Evolutionary conservation across 2,888 invertebrate genomes (phyloP), one percentile per base, ranked within the genome.

Genomic region (Rhingia campestris): DNA sequence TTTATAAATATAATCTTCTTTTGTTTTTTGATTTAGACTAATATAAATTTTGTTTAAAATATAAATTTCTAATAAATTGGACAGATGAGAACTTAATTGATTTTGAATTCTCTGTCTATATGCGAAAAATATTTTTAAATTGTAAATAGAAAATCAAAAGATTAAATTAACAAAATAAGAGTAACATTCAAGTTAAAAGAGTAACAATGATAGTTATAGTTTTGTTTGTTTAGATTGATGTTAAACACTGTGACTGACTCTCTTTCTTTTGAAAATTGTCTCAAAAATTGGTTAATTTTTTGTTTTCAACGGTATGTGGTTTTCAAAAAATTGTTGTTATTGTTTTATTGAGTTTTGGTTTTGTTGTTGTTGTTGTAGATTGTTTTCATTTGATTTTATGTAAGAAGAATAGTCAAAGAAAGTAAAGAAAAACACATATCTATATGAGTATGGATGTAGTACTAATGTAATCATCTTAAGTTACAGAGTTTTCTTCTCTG

Each of bases 361-460:
- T 49, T 6, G 30, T 30, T 22, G 49, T 49, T 49, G 10, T 49
- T 49, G 49, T 51, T 79, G 76, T 64, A 6, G 47, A 58, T 58
- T 69, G 58, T 72, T 32, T 67, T 37, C 81, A 70, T 84, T 54
- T 80, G 76, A 63, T 81, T 89, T 88, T 88, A 88, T 88, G 49
- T 51, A 77, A 77, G 79, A 82, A 73, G 82, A 82, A 79, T 89
- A 88, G 89, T 87, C 89, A 87, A 77, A 82, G 76, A 53, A 77
- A 77, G 70, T 75, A 43, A 63, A 63, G 53, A 86, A 87, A 88
- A 89, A 88, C 88, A 88, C 87, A 88, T 89, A 89, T 88, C 87
- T 88, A 89, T 88, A 88, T 82, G 77, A 77, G 73, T 86, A 77
- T 81, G 81, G 67, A 81, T 86, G 81, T 54, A 75, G 58, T 76